Conservation (phyloP, 2,113 vertebrate species). For the Pterocles burchelli region DNA sequence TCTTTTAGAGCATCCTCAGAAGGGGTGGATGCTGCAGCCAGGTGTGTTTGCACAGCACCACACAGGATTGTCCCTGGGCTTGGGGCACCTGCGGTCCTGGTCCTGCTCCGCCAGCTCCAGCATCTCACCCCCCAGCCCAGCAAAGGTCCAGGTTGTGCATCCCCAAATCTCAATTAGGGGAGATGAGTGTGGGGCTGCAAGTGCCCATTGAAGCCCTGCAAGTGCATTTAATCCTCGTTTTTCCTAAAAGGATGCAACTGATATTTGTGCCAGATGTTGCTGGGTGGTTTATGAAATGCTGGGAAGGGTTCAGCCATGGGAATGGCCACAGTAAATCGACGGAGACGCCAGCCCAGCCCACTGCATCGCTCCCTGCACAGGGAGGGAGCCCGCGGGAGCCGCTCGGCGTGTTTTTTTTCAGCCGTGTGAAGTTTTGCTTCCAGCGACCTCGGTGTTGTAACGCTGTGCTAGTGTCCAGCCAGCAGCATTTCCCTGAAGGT, state of each 20-base stretch:
- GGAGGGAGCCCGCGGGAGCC: background rate
- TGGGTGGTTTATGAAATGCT: background rate
- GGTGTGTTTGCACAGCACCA: background rate
- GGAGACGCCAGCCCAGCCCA: fast-evolving
- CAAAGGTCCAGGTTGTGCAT: background rate
- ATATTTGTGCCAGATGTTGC: background rate
- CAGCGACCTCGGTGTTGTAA: background rate
- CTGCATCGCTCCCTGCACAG: background rate
- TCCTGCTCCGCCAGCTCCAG: background rate
- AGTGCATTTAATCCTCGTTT: fast-evolving
- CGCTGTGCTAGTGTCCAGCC: background rate
- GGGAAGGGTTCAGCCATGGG: background rate
- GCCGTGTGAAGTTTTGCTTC: fast-evolving
- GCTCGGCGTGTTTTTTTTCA: background rate
- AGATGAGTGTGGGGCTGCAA: background rate
- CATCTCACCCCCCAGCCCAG: background rate
- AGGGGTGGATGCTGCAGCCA: fast-evolving
- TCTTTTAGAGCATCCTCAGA: background rate
- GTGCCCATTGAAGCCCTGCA: fast-evolving
- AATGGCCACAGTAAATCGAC: fast-evolving
- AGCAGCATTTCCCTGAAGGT: background rate
- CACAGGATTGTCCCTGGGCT: background rate
- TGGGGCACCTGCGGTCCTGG: background rate
- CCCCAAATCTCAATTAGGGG: fast-evolving
- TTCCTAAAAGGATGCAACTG: background rate